Percentiles rank a stretch among this genome's conserved stretches.
These are phyloP conservation scores for Corella eumyota DNA, from an alignment of 23 tunicate genomes.

Conservation along the genomic window DNA sequence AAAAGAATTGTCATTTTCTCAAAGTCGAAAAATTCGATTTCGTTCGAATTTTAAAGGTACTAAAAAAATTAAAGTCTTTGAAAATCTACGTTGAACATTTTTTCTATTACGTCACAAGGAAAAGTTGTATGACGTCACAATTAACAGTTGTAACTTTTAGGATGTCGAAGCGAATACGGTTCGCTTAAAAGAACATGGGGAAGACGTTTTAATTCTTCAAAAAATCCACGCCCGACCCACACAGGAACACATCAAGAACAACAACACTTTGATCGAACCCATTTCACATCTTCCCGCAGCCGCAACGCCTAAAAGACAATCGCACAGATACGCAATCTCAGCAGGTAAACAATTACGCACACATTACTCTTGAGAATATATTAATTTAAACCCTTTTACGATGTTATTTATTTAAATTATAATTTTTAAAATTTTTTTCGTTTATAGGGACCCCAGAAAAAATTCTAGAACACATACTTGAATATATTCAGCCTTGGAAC, in stretches of 20 bases:
- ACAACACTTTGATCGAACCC: background rate
- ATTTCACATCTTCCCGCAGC: constrained; percentile 9
- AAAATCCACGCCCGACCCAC: constrained; percentile 41
- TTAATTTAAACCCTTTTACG: background rate
- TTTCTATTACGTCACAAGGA: background rate
- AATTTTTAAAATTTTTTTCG: no score
- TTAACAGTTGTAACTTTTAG: no score
- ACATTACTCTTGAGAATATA: background rate
- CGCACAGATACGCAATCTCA: constrained; percentile 38
- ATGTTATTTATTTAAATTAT: no score
- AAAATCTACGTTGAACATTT: background rate
- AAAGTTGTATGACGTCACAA: no score
- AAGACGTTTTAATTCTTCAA: constrained; percentile 70
- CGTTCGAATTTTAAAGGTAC: constrained; percentile 58
- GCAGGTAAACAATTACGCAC: constrained; percentile 19
- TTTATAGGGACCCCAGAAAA: constrained; percentile 57
- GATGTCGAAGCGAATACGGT: constrained; percentile 94
- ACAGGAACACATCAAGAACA: background rate
- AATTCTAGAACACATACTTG: constrained; percentile 69
- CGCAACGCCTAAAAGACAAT: constrained; percentile 28
- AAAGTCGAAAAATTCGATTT: constrained; percentile 76
- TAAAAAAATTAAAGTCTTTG: background rate
- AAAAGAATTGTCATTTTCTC: constrained; percentile 65
- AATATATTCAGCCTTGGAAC: constrained; percentile 67
- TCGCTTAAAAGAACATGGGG: constrained; percentile 68